Evolutionary conservation across 2,888 invertebrate species (phyloP).

Genomic region (Drosophila trichaetosa): DNA sequence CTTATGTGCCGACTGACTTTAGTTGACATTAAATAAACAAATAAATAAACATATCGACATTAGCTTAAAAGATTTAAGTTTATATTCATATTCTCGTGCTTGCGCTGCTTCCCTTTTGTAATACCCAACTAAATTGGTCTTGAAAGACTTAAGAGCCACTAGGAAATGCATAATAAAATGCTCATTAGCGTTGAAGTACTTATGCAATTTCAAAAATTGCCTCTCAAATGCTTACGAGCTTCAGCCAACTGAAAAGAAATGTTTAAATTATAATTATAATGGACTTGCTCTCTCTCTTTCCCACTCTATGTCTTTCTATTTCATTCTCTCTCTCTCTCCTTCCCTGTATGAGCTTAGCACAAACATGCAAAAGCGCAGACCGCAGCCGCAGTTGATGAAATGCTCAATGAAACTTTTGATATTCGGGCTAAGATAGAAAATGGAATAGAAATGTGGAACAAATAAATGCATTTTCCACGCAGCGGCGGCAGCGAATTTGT

Average conservation of each 20-base stretch:
- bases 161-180: background rate
- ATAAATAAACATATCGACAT: background rate
- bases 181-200: background rate
- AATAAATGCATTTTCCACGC: slow-evolving; percentile 48
- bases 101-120: background rate
- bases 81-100: background rate
- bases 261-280: slow-evolving; percentile 31
- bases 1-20: background rate
- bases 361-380: slow-evolving; percentile 10
- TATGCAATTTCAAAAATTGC: slow-evolving; percentile 13
- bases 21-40: background rate
- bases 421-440: slow-evolving; percentile 25
- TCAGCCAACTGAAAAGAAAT: slow-evolving; percentile 3
- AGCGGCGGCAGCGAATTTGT: slow-evolving; percentile 18
- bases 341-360: background rate
- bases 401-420: background rate
- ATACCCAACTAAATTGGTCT: background rate
- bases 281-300: background rate
- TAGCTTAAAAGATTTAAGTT: background rate
- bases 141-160: background rate
- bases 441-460: slow-evolving; percentile 25
- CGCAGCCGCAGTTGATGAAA: slow-evolving; percentile 12
- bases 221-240: slow-evolving; percentile 2
- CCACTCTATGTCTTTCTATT: too few relatives aligned
- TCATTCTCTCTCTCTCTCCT: background rate